Base-by-base conservation (phyloP, 2,888 invertebrate genomes). In the Drosophila mimica region DNA sequence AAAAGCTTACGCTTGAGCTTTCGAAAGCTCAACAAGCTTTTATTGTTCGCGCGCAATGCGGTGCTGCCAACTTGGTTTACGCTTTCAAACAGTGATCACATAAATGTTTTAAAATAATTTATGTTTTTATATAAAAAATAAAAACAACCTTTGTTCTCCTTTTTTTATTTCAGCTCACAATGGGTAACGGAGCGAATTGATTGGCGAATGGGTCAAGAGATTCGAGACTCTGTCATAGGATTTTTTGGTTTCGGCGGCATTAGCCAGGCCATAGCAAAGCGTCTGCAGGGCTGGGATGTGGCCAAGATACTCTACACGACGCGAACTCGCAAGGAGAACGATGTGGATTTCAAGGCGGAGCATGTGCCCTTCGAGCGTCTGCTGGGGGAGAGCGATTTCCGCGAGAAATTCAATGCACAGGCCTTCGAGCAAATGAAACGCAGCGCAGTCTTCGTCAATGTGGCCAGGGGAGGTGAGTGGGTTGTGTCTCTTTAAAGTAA, bases 351-450 rank as follows among this genome's bases (percentile, higher is more conserved):
- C 13, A 95, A 95, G 0, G 97, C 97, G 0, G 92, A 95, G 70
- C 95, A 95, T 93, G 96, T 96, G 0, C 89, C 93, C 28, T 95
- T 98, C 62, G 95, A 98, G 36, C 94, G 95, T 30, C 92, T 99
- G 15, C 92, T 98, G 1, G 81, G 79, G 8, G 93, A 95, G 81
- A 97, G 98, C 80, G 99, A 99, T 92, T 98, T 99, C 92, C 95
- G 94, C 48, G 95, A 95, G 49, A 94, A 98, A 74, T 98, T 99
- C 89, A 96, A 97, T 91, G 94, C 95, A 58, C 91, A 94, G 48
- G 95, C 96, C 1, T 99, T 99, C 92, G 92, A 93, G 1, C 95
- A 95, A 91, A 99, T 99, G 99, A 99, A 99, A 92, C 93, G 93
- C 0, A 95, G 94, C 53, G 96, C 97, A 0, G 95, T 99, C 54